A percentile compares a stretch with the other conserved stretches of the same genome.
Evolutionary conservation across 2,888 invertebrate species (phyloP).

Genomic region (Noctua janthe): DNA sequence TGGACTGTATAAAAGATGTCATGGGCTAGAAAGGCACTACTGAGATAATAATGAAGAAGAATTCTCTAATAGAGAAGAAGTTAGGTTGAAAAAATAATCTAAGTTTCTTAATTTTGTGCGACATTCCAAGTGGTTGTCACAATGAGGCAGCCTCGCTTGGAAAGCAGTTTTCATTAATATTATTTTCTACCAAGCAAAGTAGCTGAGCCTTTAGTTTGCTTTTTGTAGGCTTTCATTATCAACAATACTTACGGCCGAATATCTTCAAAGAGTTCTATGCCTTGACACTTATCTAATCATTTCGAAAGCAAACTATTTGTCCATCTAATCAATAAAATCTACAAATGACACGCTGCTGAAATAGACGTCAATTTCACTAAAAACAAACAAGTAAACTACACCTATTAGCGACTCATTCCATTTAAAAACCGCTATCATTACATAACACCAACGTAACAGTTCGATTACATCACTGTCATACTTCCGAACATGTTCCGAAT

Average conservation of each 20-base stretch:
- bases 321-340: constrained; percentile 3
- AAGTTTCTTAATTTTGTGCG: not conserved
- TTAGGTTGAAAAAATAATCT: too few species aligned
- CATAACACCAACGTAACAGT: constrained; percentile 55
- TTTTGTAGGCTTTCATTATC: not conserved
- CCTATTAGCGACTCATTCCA: constrained; percentile 41
- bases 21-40: not conserved
- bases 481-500: constrained; percentile 64
- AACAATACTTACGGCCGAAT: not conserved
- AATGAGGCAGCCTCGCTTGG: not conserved
- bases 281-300: not conserved
- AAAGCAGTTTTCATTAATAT: not conserved
- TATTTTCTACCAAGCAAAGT: not conserved
- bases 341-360: not conserved
- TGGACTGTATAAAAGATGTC: not conserved
- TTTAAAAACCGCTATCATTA: constrained; percentile 61
- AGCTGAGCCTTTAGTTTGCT: not conserved
- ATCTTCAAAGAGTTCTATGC: not conserved
- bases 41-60: too few species aligned
- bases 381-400: constrained; percentile 24
- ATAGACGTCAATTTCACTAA: not conserved
- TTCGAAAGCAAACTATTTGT: not conserved
- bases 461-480: constrained; percentile 62
- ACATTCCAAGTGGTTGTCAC: not conserved
- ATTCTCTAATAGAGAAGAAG: too few species aligned